phyloP scores from a whole-genome alignment of 2,797 vertebrate species.

The Phataginus tetradactyla region DNA sequence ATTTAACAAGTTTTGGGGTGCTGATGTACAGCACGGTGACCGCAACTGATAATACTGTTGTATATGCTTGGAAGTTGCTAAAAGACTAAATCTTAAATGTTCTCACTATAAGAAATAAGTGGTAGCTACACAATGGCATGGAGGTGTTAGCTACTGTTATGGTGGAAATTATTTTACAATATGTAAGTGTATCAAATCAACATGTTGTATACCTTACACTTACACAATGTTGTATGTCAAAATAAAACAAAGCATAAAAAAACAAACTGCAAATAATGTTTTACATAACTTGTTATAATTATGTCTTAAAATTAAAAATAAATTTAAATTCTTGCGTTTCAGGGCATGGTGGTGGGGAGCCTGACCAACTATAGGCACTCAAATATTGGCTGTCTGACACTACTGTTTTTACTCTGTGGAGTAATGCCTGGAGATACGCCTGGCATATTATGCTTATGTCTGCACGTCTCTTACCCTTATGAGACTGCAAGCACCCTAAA shows the following conservation, averaged over 20 bases:
- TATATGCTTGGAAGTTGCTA: background rate
- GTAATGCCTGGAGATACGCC: background rate
- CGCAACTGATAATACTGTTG: background rate
- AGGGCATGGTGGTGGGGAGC: background rate
- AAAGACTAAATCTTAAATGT: background rate
- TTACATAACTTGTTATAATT: background rate
- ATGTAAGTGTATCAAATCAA: background rate
- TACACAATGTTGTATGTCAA: background rate
- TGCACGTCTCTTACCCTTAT: background rate
- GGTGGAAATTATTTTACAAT: background rate
- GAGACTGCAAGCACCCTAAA: slow-evolving; percentile 5
- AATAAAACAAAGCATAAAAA: background rate
- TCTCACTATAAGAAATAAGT: background rate
- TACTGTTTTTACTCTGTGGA: background rate
- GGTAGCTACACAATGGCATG: background rate
- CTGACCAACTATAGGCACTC: background rate
- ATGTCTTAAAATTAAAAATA: slow-evolving; percentile 43
- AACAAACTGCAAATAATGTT: background rate
- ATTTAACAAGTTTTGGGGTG: background rate
- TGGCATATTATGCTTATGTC: background rate
- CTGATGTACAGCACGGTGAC: background rate
- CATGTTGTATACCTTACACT: background rate
- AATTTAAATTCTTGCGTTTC: slow-evolving; percentile 3
- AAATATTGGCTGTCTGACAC: background rate
- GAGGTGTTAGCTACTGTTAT: background rate